These are phyloP conservation scores for Malurus splendens DNA, from an alignment of 2,797 vertebrate genomes.

Conservation along the genomic window DNA sequence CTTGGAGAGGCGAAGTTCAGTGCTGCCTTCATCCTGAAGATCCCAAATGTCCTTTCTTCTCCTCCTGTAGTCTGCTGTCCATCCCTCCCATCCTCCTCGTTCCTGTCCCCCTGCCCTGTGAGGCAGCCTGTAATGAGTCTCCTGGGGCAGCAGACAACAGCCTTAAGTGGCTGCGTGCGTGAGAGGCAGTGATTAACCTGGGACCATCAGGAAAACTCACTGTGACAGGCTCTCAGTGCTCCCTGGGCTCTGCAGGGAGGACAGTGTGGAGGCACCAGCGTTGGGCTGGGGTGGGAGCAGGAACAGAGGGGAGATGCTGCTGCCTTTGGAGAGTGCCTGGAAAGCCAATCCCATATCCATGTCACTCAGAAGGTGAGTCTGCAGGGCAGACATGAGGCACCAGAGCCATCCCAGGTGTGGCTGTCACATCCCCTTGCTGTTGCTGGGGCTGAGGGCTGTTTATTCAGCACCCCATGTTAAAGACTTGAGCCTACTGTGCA, in stretches of 20 bases:
- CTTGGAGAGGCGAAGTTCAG: not conserved
- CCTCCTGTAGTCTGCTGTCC: not conserved
- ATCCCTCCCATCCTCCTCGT: not conserved
- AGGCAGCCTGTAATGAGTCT: not conserved
- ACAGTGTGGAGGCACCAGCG: rapidly evolving
- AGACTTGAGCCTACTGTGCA: not conserved
- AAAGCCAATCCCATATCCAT: not conserved
- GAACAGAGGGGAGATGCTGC: not conserved
- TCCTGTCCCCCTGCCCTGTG: not conserved
- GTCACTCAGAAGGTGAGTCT: not conserved
- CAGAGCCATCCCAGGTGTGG: not conserved
- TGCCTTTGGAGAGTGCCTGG: not conserved
- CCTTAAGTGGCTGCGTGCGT: rapidly evolving
- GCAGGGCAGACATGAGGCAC: not conserved
- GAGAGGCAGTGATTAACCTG: not conserved
- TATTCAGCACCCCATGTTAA: not conserved
- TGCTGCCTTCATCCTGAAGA: not conserved
- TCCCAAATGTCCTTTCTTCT: not conserved
- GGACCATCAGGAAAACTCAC: not conserved
- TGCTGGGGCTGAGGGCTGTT: not conserved
- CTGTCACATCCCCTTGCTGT: not conserved
- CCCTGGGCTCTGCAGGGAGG: not conserved
- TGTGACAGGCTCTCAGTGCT: not conserved
- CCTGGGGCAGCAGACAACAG: not conserved
- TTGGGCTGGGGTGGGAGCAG: not conserved